Evolutionary conservation across 2,113 vertebrate genomes (phyloP), one percentile per base, ranked within the genome.

Genomic region (Solea solea): DNA sequence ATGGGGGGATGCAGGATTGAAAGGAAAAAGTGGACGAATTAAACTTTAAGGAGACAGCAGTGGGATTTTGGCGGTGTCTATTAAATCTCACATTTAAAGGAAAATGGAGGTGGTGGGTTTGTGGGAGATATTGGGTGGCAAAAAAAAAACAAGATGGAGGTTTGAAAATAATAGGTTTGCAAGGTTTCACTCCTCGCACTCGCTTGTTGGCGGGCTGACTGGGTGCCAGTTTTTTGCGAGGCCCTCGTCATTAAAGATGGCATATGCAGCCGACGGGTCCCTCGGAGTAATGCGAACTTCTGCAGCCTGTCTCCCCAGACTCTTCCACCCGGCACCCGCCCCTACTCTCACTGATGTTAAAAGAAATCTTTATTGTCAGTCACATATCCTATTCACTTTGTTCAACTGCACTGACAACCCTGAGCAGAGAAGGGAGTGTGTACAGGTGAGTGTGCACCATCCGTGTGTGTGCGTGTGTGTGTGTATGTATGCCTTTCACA

Each of bases 301-400:
- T 79, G 92, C 92, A 88, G 94, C 95, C 96, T 97, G 96, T 97
- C 96, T 97, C 94, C 90, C 85, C 92, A 94, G 92, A 93, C 86
- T 68, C 83, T 13, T 21, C 14, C 74, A 66, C 63, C 52, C 66
- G 34, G 1, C 51, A 7, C 65, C 9, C 45, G 64, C 9, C 16
- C 65, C 75, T 21, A 41, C 75, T 65, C 11, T 95, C 94, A 96
- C 95, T 96, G 97, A 97, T 97, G 96, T 97, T 97, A 94, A 97
- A 97, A 97, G 96, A 95, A 97, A 97, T 95, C 95, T 94, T 95
- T 96, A 95, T 96, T 98, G 97, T 97, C 96, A 97, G 92, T 95
- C 96, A 96, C 92, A 95, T 97, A 94, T 94, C 89, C 94, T 93
- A 95, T 96, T 97, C 96, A 96, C 97, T 98, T 99, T 99, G 96